Evolutionary conservation across 2,113 vertebrate genomes (phyloP), one percentile per base, ranked within the genome.

Genomic region (Paradoxurus hermaphroditus): DNA sequence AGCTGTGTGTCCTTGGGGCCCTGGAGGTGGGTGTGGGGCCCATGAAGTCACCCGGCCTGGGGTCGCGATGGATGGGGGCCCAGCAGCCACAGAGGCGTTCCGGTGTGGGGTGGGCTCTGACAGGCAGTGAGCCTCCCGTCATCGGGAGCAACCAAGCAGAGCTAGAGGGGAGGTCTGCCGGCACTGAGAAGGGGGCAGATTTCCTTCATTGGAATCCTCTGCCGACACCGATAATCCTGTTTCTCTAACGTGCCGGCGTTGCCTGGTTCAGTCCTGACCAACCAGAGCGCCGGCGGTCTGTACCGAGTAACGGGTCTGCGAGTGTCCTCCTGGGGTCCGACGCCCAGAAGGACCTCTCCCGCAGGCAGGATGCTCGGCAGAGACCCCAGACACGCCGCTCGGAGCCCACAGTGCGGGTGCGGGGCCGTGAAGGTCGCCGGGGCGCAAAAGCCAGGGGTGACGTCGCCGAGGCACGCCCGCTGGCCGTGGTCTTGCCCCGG

Each of bases 321-420:
- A 4, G 63, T 9, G 62, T 5, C 23, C 21, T 36, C 1, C 63
- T 25, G 46, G 63, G 14, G 5, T n/a, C 4, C 16, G 31, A 21
- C 1, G 0, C 23, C 21, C 0, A 25, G 12, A n/a, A 12, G 31
- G 15, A 18, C 7, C 7, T 31, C 16, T 13, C 10, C 25, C 5
- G 1, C 23, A 23, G 59, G 27, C 91, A 27, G 82, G 41, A 9
- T 7, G 5, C 39, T 46, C 1, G 3, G 23, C 81, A 29, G 27
- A 63, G n/a, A 56, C 23, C 70, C n/a, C 25, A 8, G 34, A 53
- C 19, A 53, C 46, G 11, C 15, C 49, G 7, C 18, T 19, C 18
- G 2, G 1, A 14, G 21, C 34, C 39, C 49, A 23, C 41, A 8
- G 53, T 31, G 23, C 36, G 13, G 36, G 10, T 53, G 51, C 68